Evolutionary conservation across 2,888 invertebrate genomes (phyloP).

Genomic region (Ptychoptera albimana): DNA sequence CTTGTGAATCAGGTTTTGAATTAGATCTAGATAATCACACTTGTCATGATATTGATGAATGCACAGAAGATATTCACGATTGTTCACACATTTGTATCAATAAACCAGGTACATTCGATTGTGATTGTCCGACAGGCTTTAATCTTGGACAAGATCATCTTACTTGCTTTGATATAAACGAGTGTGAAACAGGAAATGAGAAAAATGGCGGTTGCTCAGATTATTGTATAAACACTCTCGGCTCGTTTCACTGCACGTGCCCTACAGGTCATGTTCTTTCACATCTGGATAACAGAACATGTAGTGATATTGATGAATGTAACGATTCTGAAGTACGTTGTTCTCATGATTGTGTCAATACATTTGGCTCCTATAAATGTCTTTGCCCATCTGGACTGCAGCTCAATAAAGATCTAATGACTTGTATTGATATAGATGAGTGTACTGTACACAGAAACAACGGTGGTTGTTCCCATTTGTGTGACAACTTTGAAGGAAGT

Average conservation of each 20-base stretch:
- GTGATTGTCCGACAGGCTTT: conserved; percentile 37
- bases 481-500: conserved; percentile 37
- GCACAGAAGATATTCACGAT: conserved; percentile 23
- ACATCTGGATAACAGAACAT: conserved; percentile 24
- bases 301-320: conserved; percentile 31
- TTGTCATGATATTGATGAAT: conserved; percentile 34
- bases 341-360: conserved; percentile 31
- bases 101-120: conserved; percentile 36
- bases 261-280: conserved; percentile 22
- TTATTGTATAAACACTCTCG: conserved; percentile 29
- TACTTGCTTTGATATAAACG: conserved; percentile 22
- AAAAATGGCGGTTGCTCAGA: conserved; percentile 22
- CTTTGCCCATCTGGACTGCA: conserved; percentile 24
- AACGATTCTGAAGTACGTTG: conserved; percentile 27
- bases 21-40: conserved; percentile 21
- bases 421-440: conserved; percentile 15
- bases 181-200: conserved; percentile 19
- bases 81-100: conserved; percentile 39
- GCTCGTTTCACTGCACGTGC: conserved; percentile 38
- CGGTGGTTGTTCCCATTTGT: conserved; percentile 35
- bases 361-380: conserved; percentile 29
- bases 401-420: conserved; percentile 15
- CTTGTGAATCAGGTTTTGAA: conserved; percentile 33
- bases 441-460: conserved; percentile 21
- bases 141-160: conserved; percentile 20